A percentile compares a stretch with the other conserved stretches of the same genome.
Conservation (phyloP, 2,888 invertebrate species). For the Drosophila cracens region DNA sequence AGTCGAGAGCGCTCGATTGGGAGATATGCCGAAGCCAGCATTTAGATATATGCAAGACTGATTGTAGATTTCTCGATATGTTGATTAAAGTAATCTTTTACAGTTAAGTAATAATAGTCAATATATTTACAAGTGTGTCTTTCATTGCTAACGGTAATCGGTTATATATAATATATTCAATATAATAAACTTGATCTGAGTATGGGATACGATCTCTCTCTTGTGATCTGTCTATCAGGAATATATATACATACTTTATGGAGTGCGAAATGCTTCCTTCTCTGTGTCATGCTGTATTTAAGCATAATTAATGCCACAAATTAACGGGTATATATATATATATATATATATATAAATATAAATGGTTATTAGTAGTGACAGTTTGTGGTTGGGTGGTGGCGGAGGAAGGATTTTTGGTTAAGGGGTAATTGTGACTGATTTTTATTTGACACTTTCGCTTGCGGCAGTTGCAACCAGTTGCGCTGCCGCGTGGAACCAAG, state of each 20-base stretch:
- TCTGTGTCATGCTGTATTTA: not conserved
- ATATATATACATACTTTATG: not conserved
- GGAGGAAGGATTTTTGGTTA: not conserved
- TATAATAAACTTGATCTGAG: not conserved
- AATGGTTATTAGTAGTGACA: not conserved
- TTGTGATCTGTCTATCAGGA: not conserved
- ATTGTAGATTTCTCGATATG: not conserved
- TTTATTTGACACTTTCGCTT: slow-evolving; percentile 64
- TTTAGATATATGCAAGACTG: not conserved
- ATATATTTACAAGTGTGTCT: not conserved
- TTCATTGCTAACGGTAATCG: too few relatives aligned
- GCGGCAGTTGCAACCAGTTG: slow-evolving; percentile 50
- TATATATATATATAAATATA: not conserved
- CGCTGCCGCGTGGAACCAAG: slow-evolving; percentile 69
- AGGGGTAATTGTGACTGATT: slow-evolving; percentile 1
- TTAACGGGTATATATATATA: not conserved
- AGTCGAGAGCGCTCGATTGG: not conserved
- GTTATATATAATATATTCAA: not conserved
- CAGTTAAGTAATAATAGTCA: not conserved
- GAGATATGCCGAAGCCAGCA: not conserved
- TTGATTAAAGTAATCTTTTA: not conserved
- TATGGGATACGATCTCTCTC: not conserved
- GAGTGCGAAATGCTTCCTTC: not conserved
- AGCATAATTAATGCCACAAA: not conserved
- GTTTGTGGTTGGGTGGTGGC: not conserved